A percentile compares a stretch with the other conserved stretches of the same genome.
phyloP scores from a whole-genome alignment of 2,797 vertebrate genomes.

The Linurgus olivaceus region DNA sequence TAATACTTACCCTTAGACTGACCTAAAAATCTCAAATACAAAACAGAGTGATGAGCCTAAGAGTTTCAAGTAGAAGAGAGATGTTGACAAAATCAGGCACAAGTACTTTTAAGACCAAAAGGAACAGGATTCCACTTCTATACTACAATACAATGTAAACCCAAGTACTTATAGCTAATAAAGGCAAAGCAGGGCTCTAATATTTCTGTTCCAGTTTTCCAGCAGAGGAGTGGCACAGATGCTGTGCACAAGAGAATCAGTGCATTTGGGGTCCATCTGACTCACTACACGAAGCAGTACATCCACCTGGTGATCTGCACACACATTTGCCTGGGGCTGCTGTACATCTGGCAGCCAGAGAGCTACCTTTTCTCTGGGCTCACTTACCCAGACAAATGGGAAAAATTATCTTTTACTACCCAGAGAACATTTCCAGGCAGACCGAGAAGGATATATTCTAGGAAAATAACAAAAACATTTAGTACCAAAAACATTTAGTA shows the following conservation, averaged over 20 bases:
- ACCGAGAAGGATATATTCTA: slow-evolving; percentile 1
- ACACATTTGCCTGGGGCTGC: neutral
- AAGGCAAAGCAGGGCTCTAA: neutral
- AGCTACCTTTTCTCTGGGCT: slow-evolving; percentile 23
- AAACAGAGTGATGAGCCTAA: neutral
- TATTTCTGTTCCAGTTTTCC: neutral
- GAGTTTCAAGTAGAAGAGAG: neutral
- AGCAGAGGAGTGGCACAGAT: neutral
- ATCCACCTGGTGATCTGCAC: slow-evolving; percentile 6
- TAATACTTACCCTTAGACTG: neutral
- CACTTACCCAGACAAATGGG: slow-evolving; percentile 25
- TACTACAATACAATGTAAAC: neutral
- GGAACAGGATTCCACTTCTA: neutral
- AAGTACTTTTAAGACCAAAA: neutral
- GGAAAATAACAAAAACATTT: neutral
- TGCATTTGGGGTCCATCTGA: neutral
- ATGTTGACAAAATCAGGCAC: neutral
- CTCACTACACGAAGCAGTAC: neutral
- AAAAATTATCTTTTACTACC: slow-evolving; percentile 51
- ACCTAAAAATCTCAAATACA: neutral
- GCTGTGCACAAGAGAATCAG: accelerated
- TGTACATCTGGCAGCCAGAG: slow-evolving; percentile 51
- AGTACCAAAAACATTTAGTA: neutral
- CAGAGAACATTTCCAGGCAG: slow-evolving; percentile 27
- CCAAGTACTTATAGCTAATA: neutral